phyloP scores from a whole-genome alignment of 2,113 vertebrate species.

The Melanocharis versteri region DNA sequence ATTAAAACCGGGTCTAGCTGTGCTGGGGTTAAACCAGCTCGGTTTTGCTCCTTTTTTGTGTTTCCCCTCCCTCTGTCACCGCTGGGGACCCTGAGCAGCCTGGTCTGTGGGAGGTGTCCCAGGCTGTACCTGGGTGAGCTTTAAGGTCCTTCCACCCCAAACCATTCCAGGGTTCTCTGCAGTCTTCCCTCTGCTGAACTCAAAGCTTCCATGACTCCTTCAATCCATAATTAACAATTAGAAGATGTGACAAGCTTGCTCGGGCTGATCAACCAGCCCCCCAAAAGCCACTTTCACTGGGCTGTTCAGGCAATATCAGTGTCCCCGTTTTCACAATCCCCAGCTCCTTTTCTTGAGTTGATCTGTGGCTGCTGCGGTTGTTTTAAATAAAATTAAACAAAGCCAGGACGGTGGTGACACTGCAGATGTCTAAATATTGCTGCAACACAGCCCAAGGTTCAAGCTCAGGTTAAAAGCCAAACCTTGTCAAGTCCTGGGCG shows the following conservation, averaged over 20 bases:
- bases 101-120: neutral
- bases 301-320: accelerated
- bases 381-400: neutral
- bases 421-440: neutral
- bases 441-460: neutral
- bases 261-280: neutral
- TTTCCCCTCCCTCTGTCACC: neutral
- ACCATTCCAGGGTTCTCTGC: neutral
- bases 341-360: neutral
- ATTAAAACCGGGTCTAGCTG: accelerated
- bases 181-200: neutral
- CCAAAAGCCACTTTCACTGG: neutral
- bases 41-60: accelerated
- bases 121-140: neutral
- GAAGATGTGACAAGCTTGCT: neutral
- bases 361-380: neutral
- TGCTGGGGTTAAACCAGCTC: accelerated
- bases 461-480: neutral
- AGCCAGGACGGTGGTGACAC: neutral
- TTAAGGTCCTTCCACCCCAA: neutral
- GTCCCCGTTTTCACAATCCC: neutral
- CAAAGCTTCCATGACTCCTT: neutral
- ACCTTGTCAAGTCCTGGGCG: neutral
- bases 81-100: too few relatives aligned
- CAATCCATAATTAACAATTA: neutral